Evolutionary conservation across 1,140 invertebrate genomes (phyloP).

Genomic region (Pectinophora gossypiella): DNA sequence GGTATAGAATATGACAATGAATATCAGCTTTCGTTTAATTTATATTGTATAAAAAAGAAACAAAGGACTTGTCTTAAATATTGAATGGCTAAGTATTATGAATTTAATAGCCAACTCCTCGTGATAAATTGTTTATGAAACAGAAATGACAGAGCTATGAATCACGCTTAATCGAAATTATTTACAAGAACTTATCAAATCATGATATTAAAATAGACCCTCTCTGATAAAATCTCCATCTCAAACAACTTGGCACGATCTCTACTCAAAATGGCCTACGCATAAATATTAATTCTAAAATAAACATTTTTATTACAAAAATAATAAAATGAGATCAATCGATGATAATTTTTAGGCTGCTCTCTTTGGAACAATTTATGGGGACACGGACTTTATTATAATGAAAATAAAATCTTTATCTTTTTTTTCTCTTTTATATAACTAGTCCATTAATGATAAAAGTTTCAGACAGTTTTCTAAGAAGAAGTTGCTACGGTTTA

Average conservation of each 20-base stretch:
- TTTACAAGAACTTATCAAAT: slow-evolving; percentile 35
- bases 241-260: slow-evolving; percentile 45
- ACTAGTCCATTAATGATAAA: not conserved
- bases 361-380: slow-evolving; percentile 71
- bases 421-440: slow-evolving; percentile 2
- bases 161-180: slow-evolving; percentile 33
- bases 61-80: not conserved
- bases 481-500: not conserved
- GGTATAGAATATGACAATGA: too few species aligned
- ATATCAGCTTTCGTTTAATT: too few species aligned
- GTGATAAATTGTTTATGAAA: slow-evolving; percentile 8
- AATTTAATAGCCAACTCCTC: not conserved
- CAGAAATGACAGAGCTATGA: slow-evolving; percentile 26
- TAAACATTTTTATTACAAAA: slow-evolving; percentile 61
- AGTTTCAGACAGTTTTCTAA: not conserved
- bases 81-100: not conserved
- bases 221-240: slow-evolving; percentile 38
- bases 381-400: slow-evolving; percentile 41
- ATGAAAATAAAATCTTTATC: slow-evolving; percentile 30
- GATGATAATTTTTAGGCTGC: slow-evolving; percentile 70
- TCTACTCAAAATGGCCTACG: slow-evolving; percentile 31
- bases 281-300: slow-evolving; percentile 43
- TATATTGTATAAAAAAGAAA: too few species aligned
- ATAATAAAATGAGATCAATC: slow-evolving; percentile 72
- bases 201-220: slow-evolving; percentile 46